phyloP scores from a whole-genome alignment of 2,113 vertebrate species.

The Campylomormyrus numenius region DNA sequence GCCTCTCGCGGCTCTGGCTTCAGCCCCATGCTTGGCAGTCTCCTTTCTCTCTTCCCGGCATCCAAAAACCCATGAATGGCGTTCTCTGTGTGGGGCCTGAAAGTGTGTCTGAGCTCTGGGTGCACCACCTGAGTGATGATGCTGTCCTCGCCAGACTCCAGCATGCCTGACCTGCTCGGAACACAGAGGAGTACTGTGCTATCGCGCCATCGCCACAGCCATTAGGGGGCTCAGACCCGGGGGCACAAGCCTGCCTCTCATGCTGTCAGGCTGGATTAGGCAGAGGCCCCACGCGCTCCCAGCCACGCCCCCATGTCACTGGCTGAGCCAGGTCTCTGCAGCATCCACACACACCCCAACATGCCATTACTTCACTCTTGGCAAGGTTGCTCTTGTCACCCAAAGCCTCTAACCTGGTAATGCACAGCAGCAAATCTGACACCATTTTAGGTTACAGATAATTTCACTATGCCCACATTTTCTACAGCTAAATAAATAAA shows the following conservation, averaged over 20 bases:
- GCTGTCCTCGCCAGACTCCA: conserved; percentile 83
- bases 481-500: background rate
- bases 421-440: background rate
- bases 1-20: conserved; percentile 67
- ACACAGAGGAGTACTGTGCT: conserved; percentile 67
- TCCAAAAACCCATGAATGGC: conserved; percentile 84
- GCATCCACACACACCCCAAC: background rate
- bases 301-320: conserved; percentile 27
- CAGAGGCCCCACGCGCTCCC: conserved; percentile 32
- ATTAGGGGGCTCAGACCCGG: conserved; percentile 63
- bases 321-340: background rate
- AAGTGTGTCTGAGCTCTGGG: conserved; percentile 81
- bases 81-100: conserved; percentile 87
- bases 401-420: background rate
- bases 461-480: background rate
- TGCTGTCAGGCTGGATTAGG: conserved; percentile 68
- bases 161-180: conserved; percentile 82
- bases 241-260: conserved; percentile 74
- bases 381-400: background rate
- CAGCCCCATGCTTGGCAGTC: conserved; percentile 57
- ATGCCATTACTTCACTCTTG: background rate
- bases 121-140: conserved; percentile 93
- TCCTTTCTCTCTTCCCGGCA: conserved; percentile 66
- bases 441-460: background rate
- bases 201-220: conserved; percentile 55